Conservation (phyloP, 2,113 vertebrate species). For the Cyprinodon brontotheroides region DNA sequence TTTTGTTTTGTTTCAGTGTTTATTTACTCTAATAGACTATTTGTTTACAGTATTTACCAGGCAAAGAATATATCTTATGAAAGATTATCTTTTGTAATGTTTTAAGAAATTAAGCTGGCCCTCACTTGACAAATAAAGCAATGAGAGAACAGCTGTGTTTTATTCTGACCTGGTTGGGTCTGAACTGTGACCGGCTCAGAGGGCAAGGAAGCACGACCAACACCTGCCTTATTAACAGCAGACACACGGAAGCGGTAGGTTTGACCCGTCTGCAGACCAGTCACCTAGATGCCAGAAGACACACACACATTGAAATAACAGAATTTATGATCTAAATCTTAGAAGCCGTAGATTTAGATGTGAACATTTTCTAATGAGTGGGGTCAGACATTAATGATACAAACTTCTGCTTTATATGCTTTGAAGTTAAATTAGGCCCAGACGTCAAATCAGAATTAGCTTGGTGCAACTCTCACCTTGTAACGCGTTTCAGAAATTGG, state of each 20-base stretch:
- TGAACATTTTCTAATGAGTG: neutral
- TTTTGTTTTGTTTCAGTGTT: too few relatives aligned
- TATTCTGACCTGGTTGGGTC: slow-evolving; percentile 85
- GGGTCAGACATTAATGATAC: slow-evolving; percentile 3
- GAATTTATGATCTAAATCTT: slow-evolving; percentile 22
- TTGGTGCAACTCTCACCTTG: slow-evolving; percentile 77
- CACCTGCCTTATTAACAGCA: slow-evolving; percentile 87
- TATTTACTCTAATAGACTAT: too few relatives aligned
- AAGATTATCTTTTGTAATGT: neutral
- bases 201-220: slow-evolving; percentile 84
- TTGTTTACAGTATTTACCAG: neutral
- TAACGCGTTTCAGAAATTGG: slow-evolving; percentile 75
- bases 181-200: slow-evolving; percentile 83
- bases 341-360: neutral
- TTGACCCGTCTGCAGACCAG: slow-evolving; percentile 83
- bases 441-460: neutral
- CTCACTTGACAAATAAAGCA: neutral
- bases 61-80: neutral
- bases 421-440: neutral
- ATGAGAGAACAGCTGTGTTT: neutral
- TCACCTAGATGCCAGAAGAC: slow-evolving; percentile 77
- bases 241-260: slow-evolving; percentile 85
- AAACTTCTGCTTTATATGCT: neutral
- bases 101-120: neutral
- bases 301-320: slow-evolving; percentile 14